Percentiles rank a stretch among this genome's conserved stretches.
These are phyloP conservation scores for Cecropterus lyciades DNA, from an alignment of 1,140 invertebrate species.

Conservation along the genomic window DNA sequence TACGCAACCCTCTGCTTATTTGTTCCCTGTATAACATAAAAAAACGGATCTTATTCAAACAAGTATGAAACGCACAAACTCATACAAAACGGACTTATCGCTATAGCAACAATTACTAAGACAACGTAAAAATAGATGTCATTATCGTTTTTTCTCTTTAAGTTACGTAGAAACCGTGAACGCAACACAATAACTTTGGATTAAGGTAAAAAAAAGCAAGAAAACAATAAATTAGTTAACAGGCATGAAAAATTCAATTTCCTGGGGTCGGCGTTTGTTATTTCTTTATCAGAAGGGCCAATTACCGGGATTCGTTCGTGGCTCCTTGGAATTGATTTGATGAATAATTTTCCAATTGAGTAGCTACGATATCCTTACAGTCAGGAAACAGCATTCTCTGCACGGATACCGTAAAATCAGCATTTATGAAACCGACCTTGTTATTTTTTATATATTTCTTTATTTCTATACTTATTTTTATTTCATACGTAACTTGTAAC, in stretches of 20 bases:
- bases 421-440: constrained; percentile 24
- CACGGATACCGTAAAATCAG: constrained; percentile 29
- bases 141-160: background rate
- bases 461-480: background rate
- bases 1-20: too few relatives aligned
- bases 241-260: constrained; percentile 51
- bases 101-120: background rate
- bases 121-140: background rate
- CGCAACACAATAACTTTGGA: background rate
- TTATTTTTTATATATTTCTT: constrained; percentile 27
- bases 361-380: constrained; percentile 38
- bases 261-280: constrained; percentile 45
- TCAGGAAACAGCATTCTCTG: constrained; percentile 4
- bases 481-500: too few relatives aligned
- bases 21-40: too few relatives aligned
- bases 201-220: constrained; percentile 18
- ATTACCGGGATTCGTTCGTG: constrained; percentile 53
- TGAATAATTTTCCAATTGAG: constrained; percentile 67
- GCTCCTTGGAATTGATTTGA: constrained; percentile 56
- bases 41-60: too few relatives aligned
- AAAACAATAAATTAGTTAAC: constrained; percentile 37
- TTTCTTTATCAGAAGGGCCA: constrained; percentile 57
- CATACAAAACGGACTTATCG: too few relatives aligned
- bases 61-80: too few relatives aligned
- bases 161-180: background rate